A percentile compares a stretch with the other conserved stretches of the same genome.
These are phyloP conservation scores for Bombycilla garrulus DNA, from an alignment of 2,113 vertebrate species.

Conservation along the genomic window DNA sequence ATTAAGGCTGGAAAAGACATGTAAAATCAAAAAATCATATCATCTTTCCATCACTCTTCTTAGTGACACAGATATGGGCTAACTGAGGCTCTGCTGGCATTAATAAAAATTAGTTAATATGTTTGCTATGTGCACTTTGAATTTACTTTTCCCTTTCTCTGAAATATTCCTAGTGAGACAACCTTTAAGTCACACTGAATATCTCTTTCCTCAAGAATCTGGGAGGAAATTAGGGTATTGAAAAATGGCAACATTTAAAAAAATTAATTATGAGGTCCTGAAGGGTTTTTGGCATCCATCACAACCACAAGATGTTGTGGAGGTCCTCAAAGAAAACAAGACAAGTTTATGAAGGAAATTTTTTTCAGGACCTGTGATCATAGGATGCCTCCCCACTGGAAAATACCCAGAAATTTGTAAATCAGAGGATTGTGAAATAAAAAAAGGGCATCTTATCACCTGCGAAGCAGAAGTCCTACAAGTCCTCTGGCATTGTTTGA, in stretches of 20 bases:
- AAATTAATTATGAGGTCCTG: not conserved
- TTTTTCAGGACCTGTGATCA: accelerated
- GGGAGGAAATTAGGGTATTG: not conserved
- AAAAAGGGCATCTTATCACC: not conserved
- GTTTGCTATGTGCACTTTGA: not conserved
- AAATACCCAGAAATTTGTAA: not conserved
- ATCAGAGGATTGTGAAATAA: not conserved
- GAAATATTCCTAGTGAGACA: not conserved
- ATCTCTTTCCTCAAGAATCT: not conserved
- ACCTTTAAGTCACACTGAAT: not conserved
- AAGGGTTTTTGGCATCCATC: not conserved
- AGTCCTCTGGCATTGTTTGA: not conserved
- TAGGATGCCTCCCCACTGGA: not conserved
- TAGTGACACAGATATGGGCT: not conserved
- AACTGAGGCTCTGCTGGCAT: not conserved
- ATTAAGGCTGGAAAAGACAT: not conserved
- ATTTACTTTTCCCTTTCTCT: not conserved
- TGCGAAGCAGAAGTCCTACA: not conserved
- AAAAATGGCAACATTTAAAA: not conserved
- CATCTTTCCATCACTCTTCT: not conserved
- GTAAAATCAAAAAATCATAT: not conserved
- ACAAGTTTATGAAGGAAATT: not conserved
- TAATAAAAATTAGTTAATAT: not conserved
- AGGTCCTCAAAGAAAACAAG: not conserved
- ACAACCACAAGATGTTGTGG: not conserved